Percentiles rank a stretch among this genome's conserved stretches.
phyloP scores from a whole-genome alignment of 2,113 vertebrate species.

The Chaetura pelagica region DNA sequence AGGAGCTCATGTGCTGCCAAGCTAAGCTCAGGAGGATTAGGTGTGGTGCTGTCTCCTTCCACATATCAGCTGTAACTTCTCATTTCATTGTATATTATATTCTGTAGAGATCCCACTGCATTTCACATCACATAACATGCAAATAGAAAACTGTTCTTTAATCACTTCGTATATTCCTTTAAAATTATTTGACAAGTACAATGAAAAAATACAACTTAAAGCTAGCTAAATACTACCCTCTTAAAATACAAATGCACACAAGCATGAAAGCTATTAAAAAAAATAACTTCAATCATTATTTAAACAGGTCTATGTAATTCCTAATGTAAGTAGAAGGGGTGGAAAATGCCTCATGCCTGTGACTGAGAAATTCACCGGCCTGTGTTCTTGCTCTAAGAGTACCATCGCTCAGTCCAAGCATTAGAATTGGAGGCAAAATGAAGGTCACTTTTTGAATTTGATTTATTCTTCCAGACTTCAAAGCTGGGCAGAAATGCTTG shows the following conservation, averaged over 20 bases:
- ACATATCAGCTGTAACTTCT: background rate
- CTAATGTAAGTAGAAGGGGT: background rate
- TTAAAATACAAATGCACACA: background rate
- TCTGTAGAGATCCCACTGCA: background rate
- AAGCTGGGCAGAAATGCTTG: background rate
- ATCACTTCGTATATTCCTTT: background rate
- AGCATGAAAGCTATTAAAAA: background rate
- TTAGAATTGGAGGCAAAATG: background rate
- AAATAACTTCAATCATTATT: background rate
- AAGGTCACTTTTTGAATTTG: background rate
- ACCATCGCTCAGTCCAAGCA: background rate
- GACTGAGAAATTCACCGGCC: background rate
- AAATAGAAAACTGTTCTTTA: background rate
- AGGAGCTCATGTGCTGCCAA: background rate
- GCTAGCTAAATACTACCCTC: background rate
- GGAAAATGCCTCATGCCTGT: background rate
- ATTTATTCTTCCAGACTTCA: background rate
- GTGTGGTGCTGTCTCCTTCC: background rate
- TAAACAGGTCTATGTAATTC: background rate
- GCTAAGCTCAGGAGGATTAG: background rate
- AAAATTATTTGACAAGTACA: background rate
- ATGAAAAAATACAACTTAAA: background rate
- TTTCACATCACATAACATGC: background rate
- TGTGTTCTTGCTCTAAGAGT: background rate
- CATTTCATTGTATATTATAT: background rate